Evolutionary conservation across 2,797 vertebrate genomes (phyloP).

Genomic region (Melanotaenia maccullochi): DNA sequence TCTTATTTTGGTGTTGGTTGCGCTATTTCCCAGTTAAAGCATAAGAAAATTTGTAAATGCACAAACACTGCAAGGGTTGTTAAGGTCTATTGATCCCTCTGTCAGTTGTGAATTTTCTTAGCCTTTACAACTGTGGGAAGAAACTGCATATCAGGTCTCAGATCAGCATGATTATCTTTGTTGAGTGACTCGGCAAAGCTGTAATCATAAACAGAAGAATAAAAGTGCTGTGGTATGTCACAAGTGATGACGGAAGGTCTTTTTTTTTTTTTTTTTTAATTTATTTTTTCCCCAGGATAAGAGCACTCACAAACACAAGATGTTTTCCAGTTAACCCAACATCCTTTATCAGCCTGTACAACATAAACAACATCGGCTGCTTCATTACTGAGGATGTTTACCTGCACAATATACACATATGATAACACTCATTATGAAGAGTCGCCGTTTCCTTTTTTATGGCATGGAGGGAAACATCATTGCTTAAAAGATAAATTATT

Average conservation of each 20-base stretch:
- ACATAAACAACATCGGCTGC: not conserved
- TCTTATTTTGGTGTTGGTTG: not conserved
- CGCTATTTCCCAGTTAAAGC: slow-evolving; percentile 2
- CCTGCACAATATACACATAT: not conserved
- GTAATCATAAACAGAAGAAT: slow-evolving; percentile 48
- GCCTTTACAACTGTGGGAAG: slow-evolving; percentile 56
- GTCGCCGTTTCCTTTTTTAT: not conserved
- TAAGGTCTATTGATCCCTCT: slow-evolving; percentile 32
- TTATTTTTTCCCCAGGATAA: slow-evolving; percentile 17
- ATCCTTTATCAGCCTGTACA: slow-evolving; percentile 18
- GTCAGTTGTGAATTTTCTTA: slow-evolving; percentile 25
- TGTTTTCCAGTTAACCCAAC: slow-evolving; percentile 30
- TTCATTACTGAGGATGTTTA: not conserved
- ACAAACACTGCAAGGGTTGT: slow-evolving; percentile 9
- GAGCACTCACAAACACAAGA: slow-evolving; percentile 16
- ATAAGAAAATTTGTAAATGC: slow-evolving; percentile 14
- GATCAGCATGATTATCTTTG: slow-evolving; percentile 60
- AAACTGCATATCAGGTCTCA: slow-evolving; percentile 34
- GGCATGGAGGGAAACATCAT: no score
- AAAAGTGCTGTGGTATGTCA: slow-evolving; percentile 52
- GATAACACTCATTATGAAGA: not conserved
- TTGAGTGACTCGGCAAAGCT: slow-evolving; percentile 65
- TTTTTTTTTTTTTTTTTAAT: slow-evolving; percentile 23
- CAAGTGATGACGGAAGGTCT: slow-evolving; percentile 55
- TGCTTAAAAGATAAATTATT: not conserved